Evolutionary conservation across 2,797 vertebrate species (phyloP), one percentile per base, ranked within the genome.

Genomic region (Melanotaenia nigrans): DNA sequence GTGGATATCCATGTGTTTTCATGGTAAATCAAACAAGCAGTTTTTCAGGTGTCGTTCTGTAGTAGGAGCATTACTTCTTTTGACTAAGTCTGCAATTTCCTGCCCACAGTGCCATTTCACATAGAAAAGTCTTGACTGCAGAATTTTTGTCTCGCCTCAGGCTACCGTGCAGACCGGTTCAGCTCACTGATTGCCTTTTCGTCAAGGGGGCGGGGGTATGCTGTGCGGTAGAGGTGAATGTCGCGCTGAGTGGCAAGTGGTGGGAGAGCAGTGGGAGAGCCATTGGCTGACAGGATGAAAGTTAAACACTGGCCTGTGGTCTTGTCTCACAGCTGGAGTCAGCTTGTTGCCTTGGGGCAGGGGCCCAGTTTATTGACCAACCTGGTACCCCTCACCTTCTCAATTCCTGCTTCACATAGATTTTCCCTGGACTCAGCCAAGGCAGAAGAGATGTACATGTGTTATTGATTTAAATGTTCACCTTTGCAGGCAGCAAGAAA

Each of bases 111-210:
- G 79, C 68, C 69, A 65, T 80, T 53, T 78, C 60, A 58, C 61
- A 71, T 49, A 68, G 73, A 77, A 85, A 85, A 69, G 56, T 82
- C 70, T 73, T 33, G 66, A 68, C 76, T 87, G 79, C 77, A 73
- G 78, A 78, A 58, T 87, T 82, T 91, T 75, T 77, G 73, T 79
- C 72, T 85, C 22, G 81, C 92, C 91, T 78, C 45, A 67, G 84
- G 92, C 87, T 65, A 63, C 85, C 64, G 64, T 74, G 77, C 79
- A 73, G 83, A 80, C 89, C 64, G 22, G 82, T 87, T 83, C 79
- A 86, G 84, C 84, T 86, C 87, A 73, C 87, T 89, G 90, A 94
- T 93, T 91, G 87, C 82, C 82, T 89, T 84, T 84, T 85, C 79
- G 88, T 89, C 74, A 76, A 75, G 64, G 57, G 73, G 87, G 74